A percentile compares a stretch with the other conserved stretches of the same genome.
Conservation (phyloP, 2,888 invertebrate species). For the Trichogramma evanescens region DNA sequence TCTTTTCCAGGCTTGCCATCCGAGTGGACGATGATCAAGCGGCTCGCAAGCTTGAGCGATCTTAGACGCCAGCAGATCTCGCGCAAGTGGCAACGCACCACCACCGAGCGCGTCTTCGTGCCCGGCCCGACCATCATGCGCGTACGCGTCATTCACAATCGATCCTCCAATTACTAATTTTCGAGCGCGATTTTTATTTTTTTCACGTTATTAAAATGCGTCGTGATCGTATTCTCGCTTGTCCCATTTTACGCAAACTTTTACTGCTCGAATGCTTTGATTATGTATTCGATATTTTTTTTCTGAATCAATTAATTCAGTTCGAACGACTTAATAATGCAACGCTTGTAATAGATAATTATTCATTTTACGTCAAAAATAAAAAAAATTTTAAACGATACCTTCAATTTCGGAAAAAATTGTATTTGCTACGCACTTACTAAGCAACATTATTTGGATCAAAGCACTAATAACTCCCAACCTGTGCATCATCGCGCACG, state of each 20-base stretch:
- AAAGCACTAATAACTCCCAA: no score
- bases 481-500: no score
- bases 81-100: conserved; percentile 38
- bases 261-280: no score
- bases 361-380: no score
- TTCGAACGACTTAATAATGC: no score
- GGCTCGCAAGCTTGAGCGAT: conserved; percentile 41
- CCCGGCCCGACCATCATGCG: conserved; percentile 21
- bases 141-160: conserved; percentile 25
- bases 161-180: conserved; percentile 12
- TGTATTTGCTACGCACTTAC: no score
- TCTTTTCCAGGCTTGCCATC: conserved; percentile 39
- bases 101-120: conserved; percentile 30
- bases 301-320: no score
- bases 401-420: no score
- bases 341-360: no score
- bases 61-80: conserved; percentile 41
- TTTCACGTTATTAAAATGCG: background rate
- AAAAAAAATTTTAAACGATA: no score
- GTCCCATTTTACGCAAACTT: background rate
- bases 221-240: background rate
- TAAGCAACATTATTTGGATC: no score
- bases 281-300: no score
- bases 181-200: background rate
- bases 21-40: conserved; percentile 39